Conservation (phyloP, 1,140 invertebrate genomes). For the Papilio helenus region DNA sequence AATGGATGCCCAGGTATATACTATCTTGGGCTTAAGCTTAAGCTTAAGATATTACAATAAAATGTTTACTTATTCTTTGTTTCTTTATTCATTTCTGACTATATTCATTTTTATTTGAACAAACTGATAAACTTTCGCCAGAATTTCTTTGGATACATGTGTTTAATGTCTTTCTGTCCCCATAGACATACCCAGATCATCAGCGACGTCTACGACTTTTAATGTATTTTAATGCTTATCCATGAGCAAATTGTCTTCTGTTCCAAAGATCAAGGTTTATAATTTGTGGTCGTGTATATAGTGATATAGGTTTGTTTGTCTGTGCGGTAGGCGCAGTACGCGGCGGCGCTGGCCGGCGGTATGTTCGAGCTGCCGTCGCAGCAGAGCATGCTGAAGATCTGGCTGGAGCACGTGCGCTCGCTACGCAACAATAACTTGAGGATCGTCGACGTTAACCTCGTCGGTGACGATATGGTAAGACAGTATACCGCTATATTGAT, state of each 20-base stretch:
- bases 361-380: constrained; percentile 68
- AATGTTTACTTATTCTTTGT: background rate
- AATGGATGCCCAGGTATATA: constrained; percentile 67
- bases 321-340: constrained; percentile 61
- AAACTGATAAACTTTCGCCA: background rate
- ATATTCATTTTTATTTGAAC: background rate
- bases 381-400: constrained; percentile 65
- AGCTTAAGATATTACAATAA: background rate
- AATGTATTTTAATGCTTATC: too few species aligned
- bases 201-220: too few species aligned
- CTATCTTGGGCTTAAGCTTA: background rate
- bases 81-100: background rate
- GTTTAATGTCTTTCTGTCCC: too few species aligned
- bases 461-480: constrained; percentile 64
- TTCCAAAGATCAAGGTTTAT: too few species aligned
- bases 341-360: constrained; percentile 60
- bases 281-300: too few species aligned
- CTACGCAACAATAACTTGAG: constrained; percentile 52
- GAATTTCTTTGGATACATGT: background rate
- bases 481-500: background rate
- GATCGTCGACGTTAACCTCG: constrained; percentile 63
- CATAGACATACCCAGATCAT: too few species aligned
- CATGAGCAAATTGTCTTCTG: too few species aligned
- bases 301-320: background rate
- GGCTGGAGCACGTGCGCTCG: constrained; percentile 58